phyloP scores from a whole-genome alignment of 2,113 vertebrate genomes.

The Ellobius talpinus region DNA sequence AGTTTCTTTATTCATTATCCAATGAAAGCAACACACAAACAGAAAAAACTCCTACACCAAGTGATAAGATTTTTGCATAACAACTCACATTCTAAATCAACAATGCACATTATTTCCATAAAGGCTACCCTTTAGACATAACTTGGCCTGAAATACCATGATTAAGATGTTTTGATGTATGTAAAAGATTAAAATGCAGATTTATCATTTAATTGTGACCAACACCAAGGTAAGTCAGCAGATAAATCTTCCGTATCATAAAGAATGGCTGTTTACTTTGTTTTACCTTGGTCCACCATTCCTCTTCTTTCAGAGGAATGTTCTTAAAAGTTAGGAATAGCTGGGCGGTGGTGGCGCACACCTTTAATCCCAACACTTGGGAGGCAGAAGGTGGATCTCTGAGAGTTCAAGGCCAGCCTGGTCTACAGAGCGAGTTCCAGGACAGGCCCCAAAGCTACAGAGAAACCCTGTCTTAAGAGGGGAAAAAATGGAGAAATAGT shows the following conservation, averaged over 20 bases:
- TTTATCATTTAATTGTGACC: slow-evolving; percentile 90
- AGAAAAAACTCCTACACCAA: too few relatives aligned
- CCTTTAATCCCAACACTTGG: too few relatives aligned
- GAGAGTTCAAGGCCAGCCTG: too few relatives aligned
- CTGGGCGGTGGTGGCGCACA: too few relatives aligned
- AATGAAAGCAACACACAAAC: too few relatives aligned
- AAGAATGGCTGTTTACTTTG: not conserved
- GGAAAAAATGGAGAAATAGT: slow-evolving; percentile 86
- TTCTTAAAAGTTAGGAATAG: slow-evolving; percentile 84
- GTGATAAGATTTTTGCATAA: slow-evolving; percentile 95
- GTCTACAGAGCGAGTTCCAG: too few relatives aligned
- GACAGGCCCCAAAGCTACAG: too few relatives aligned
- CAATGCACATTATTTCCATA: slow-evolving; percentile 85
- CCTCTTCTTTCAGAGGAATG: not conserved
- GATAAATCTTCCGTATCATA: slow-evolving; percentile 73
- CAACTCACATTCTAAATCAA: slow-evolving; percentile 91
- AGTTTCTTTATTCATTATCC: too few relatives aligned
- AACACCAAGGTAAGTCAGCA: slow-evolving; percentile 86
- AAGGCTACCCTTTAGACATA: slow-evolving; percentile 90
- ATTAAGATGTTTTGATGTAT: slow-evolving; percentile 91
- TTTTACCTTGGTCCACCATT: not conserved
- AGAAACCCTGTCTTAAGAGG: too few relatives aligned
- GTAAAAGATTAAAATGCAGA: slow-evolving; percentile 88
- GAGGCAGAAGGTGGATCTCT: too few relatives aligned
- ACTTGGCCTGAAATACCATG: slow-evolving; percentile 92